A percentile compares a stretch with the other conserved stretches of the same genome.
phyloP scores from a whole-genome alignment of 2,113 vertebrate genomes.

The Heterotilapia buettikoferi region DNA sequence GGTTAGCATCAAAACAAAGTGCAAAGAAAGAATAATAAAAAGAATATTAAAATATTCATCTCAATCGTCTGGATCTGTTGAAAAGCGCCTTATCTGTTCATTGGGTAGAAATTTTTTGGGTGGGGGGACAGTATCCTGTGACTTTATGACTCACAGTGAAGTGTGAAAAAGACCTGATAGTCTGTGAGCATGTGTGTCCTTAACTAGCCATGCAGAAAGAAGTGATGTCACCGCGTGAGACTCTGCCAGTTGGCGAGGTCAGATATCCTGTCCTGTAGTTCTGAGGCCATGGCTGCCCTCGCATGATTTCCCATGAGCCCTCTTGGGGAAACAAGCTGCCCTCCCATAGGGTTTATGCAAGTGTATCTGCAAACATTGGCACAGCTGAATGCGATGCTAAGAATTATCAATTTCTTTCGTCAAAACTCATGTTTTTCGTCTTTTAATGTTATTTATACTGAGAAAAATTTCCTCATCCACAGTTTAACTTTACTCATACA shows the following conservation, averaged over 20 bases:
- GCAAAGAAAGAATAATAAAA: background rate
- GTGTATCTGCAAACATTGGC: background rate
- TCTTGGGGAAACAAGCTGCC: background rate
- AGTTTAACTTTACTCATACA: background rate
- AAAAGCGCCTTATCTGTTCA: background rate
- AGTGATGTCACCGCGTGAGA: conserved; percentile 16
- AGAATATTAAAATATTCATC: background rate
- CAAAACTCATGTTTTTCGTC: accelerated
- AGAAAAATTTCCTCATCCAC: background rate
- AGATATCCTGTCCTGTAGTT: conserved; percentile 32
- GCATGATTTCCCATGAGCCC: conserved; percentile 17
- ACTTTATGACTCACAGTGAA: background rate
- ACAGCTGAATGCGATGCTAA: background rate
- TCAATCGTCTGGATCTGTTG: background rate
- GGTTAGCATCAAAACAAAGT: background rate
- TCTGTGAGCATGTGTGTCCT: background rate
- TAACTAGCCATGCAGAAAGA: background rate
- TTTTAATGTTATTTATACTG: background rate
- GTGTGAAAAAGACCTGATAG: background rate
- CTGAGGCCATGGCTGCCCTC: background rate
- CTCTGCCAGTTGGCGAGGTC: conserved; percentile 25
- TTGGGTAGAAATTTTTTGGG: background rate
- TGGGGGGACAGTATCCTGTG: background rate
- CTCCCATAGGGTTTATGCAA: background rate
- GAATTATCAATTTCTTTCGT: background rate